These are phyloP conservation scores for Drosophila differens DNA, from an alignment of 2,888 invertebrate species.

Conservation along the genomic window DNA sequence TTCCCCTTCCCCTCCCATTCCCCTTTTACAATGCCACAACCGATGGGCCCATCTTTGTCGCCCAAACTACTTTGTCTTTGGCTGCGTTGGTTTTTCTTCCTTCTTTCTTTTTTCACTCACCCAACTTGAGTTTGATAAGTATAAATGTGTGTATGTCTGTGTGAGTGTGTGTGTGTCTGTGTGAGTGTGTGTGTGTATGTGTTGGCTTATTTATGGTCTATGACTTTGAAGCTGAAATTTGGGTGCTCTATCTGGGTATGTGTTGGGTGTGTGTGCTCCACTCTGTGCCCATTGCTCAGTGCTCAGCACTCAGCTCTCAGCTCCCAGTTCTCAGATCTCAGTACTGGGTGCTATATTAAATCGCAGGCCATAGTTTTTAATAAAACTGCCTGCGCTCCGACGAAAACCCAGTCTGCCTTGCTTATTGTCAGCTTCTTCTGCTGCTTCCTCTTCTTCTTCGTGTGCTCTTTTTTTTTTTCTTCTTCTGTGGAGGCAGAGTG, in stretches of 20 bases:
- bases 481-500: neutral
- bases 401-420: constrained; percentile 17
- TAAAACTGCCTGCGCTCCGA: constrained; percentile 66
- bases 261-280: neutral
- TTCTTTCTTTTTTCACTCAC: constrained; percentile 9
- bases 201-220: constrained; percentile 70
- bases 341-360: constrained; percentile 68
- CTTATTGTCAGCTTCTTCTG: constrained; percentile 5
- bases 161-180: constrained; percentile 32
- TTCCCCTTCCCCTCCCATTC: too few species aligned
- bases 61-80: constrained; percentile 60
- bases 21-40: neutral
- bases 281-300: constrained; percentile 4
- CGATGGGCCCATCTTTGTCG: constrained; percentile 39
- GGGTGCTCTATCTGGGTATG: constrained; percentile 9
- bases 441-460: neutral
- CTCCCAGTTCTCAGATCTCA: constrained; percentile 5
- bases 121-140: constrained; percentile 42
- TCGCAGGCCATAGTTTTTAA: constrained; percentile 78
- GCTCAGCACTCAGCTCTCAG: constrained; percentile 11
- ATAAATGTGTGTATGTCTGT: constrained; percentile 23
- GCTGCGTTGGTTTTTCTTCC: constrained; percentile 22
- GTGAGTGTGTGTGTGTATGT: constrained; percentile 30
- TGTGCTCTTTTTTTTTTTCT: neutral
- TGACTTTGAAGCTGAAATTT: constrained; percentile 51